Conservation (phyloP, 2,888 invertebrate genomes). For the Thymelicus lineola region DNA sequence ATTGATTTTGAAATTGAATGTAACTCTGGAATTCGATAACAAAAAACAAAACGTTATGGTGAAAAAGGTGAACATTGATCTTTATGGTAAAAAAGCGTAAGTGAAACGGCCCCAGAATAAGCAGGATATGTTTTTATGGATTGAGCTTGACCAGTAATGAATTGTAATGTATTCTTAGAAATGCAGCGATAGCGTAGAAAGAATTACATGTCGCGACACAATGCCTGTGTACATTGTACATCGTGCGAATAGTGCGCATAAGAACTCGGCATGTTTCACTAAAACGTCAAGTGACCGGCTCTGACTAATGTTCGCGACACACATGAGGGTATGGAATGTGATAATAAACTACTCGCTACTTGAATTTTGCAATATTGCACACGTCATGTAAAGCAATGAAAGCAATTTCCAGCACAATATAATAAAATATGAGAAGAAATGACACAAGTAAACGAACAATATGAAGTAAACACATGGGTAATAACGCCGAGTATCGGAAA, state of each 20-base stretch:
- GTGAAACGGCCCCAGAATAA: not conserved
- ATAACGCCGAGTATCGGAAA: conserved; percentile 50
- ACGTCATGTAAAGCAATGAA: conserved; percentile 24
- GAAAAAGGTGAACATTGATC: too few species aligned
- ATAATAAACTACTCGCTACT: conserved; percentile 32
- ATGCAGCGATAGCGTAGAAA: conserved; percentile 15
- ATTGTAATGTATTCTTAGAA: conserved; percentile 21
- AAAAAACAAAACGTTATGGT: too few species aligned
- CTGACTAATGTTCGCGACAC: conserved; percentile 45
- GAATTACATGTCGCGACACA: conserved; percentile 14
- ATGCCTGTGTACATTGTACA: conserved; percentile 17
- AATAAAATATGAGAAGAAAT: conserved; percentile 5
- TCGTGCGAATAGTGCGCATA: conserved; percentile 19
- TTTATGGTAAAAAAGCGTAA: not conserved
- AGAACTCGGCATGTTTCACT: conserved; percentile 47
- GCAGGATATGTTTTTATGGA: not conserved
- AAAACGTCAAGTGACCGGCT: conserved; percentile 44
- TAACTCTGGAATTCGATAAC: too few species aligned
- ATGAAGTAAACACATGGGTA: conserved; percentile 61
- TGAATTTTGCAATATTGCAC: conserved; percentile 13
- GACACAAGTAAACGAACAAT: not conserved
- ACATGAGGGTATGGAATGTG: conserved; percentile 42
- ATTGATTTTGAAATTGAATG: too few species aligned
- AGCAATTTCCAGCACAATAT: conserved; percentile 5
- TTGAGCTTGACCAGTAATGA: not conserved